Conservation (phyloP, 2,888 invertebrate genomes). For the Laothoe populi region DNA sequence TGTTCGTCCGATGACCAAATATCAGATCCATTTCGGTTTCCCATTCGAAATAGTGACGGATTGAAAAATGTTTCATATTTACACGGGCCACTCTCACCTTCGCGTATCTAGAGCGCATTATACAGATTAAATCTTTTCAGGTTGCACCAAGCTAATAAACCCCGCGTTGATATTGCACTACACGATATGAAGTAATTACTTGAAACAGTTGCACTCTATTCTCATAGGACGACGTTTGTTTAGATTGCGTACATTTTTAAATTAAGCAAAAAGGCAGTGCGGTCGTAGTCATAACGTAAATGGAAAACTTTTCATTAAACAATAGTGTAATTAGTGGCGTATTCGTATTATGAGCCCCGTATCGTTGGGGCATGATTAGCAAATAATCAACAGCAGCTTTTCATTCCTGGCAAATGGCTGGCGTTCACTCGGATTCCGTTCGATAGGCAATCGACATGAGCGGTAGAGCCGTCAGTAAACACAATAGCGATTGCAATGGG, state of each 20-base stretch:
- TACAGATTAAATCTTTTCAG: conserved; percentile 67
- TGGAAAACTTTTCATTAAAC: conserved; percentile 16
- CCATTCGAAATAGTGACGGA: conserved; percentile 50
- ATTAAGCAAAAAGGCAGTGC: conserved; percentile 44
- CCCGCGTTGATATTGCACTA: conserved; percentile 54
- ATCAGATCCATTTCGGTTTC: conserved; percentile 60
- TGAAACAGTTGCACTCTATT: conserved; percentile 58
- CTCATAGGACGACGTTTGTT: conserved; percentile 53
- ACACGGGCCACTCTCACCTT: conserved; percentile 32
- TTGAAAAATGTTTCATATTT: conserved; percentile 56
- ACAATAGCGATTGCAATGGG: conserved; percentile 74
- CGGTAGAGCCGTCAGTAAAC: conserved; percentile 77
- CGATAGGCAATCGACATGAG: conserved; percentile 77
- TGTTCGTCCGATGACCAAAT: conserved; percentile 62
- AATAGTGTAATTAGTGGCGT: conserved; percentile 26
- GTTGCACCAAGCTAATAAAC: conserved; percentile 68
- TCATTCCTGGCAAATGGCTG: conserved; percentile 64
- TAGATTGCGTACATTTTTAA: conserved; percentile 47
- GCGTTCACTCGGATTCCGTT: conserved; percentile 58
- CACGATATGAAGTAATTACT: conserved; percentile 67
- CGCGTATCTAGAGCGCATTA: conserved; percentile 48
- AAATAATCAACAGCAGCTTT: conserved; percentile 60
- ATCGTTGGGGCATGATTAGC: conserved; percentile 58
- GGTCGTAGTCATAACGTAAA: conserved; percentile 1
- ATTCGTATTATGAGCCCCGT: conserved; percentile 44